A percentile compares a stretch with the other conserved stretches of the same genome.
These are phyloP conservation scores for Alethe castanea DNA, from an alignment of 2,113 vertebrate species.

Conservation along the genomic window DNA sequence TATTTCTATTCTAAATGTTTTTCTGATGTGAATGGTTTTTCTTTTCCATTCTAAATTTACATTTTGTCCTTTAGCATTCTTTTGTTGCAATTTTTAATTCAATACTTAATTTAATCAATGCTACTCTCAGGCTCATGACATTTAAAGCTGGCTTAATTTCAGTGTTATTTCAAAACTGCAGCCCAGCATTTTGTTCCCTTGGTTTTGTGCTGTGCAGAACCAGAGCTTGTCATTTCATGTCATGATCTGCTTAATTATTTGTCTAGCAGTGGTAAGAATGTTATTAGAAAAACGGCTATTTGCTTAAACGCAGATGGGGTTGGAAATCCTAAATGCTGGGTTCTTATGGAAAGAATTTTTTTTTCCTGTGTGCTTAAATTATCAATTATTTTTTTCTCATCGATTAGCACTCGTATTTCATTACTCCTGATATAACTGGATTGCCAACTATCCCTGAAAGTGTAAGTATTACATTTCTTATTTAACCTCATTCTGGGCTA, in stretches of 20 bases:
- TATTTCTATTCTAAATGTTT: background rate
- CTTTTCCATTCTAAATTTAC: background rate
- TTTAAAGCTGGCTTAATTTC: constrained; percentile 3
- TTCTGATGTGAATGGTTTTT: background rate
- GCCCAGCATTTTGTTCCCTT: background rate
- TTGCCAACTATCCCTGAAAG: constrained; percentile 98
- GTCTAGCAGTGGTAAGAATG: background rate
- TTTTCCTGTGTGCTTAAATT: background rate
- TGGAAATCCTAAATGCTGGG: background rate
- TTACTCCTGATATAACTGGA: constrained; percentile 92
- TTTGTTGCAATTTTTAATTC: background rate
- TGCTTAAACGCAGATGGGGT: background rate
- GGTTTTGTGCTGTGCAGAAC: background rate
- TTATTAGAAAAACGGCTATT: background rate
- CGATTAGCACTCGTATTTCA: constrained; percentile 92
- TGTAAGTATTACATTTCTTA: constrained; percentile 80
- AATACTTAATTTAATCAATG: background rate
- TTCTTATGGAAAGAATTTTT: background rate
- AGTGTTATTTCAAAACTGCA: background rate
- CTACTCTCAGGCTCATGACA: background rate
- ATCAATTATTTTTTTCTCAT: constrained; percentile 26
- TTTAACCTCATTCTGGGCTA: background rate
- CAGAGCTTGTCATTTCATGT: constrained; percentile 11
- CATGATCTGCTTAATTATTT: constrained; percentile 11
- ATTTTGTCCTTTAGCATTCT: background rate